Conservation (phyloP, 2,113 vertebrate genomes). For the Ailurus styani region DNA sequence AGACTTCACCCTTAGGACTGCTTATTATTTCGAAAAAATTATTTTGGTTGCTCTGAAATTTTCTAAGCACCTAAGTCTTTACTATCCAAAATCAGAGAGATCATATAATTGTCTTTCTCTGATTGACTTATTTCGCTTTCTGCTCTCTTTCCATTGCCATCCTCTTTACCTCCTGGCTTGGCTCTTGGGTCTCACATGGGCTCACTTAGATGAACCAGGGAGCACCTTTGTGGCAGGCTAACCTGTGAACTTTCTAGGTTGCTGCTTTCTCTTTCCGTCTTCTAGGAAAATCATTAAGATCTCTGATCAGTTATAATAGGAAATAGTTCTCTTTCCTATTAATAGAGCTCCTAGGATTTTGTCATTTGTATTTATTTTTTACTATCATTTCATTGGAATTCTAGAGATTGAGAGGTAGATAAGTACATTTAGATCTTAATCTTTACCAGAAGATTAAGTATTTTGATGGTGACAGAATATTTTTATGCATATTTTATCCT, state of each 20-base stretch:
- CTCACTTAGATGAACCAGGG: not conserved
- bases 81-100: not conserved
- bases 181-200: not conserved
- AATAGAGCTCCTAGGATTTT: not conserved
- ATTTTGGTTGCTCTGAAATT: not conserved
- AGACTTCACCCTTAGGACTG: not conserved
- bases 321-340: not conserved
- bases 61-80: not conserved
- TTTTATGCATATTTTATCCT: conserved; percentile 49
- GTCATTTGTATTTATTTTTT: not conserved
- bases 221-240: not conserved
- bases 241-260: not conserved
- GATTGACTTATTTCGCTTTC: not conserved
- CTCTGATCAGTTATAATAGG: not conserved
- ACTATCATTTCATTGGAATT: not conserved
- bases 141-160: not conserved
- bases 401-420: not conserved
- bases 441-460: not conserved
- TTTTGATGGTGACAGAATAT: not conserved
- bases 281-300: not conserved
- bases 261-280: not conserved
- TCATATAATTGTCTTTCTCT: too few relatives aligned
- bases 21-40: not conserved
- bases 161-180: not conserved
- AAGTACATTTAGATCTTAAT: conserved; percentile 6